These are phyloP conservation scores for Prosapia bicincta DNA, from an alignment of 2,888 invertebrate species.

Conservation along the genomic window DNA sequence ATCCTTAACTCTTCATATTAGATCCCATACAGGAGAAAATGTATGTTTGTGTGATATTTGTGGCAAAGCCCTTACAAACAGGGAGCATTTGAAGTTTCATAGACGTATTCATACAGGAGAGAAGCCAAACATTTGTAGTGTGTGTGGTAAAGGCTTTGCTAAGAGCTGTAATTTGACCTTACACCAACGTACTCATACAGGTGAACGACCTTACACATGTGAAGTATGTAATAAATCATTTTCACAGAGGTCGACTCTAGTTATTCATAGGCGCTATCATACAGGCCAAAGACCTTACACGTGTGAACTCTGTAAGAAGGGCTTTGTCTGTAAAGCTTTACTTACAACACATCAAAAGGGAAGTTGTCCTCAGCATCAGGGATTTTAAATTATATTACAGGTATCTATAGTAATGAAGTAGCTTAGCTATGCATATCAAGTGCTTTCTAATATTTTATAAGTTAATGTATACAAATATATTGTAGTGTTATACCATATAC, in stretches of 20 bases:
- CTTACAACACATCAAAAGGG: constrained; percentile 45
- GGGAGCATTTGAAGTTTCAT: constrained; percentile 54
- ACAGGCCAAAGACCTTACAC: constrained; percentile 50
- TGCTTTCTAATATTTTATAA: not conserved
- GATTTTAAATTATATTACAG: not conserved
- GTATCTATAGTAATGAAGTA: not conserved
- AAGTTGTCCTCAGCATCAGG: constrained; percentile 7
- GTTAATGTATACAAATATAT: not conserved
- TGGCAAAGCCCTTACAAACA: constrained; percentile 54
- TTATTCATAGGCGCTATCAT: constrained; percentile 51
- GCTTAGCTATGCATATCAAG: not conserved
- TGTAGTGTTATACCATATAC: not conserved
- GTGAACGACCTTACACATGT: constrained; percentile 52
- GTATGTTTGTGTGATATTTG: constrained; percentile 57
- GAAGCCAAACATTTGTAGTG: constrained; percentile 52
- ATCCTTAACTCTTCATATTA: constrained; percentile 45
- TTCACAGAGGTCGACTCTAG: constrained; percentile 52
- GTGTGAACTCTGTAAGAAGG: constrained; percentile 48
- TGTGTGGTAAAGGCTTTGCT: constrained; percentile 50
- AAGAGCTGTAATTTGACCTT: constrained; percentile 48
- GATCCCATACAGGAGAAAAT: constrained; percentile 51
- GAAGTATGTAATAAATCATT: constrained; percentile 52
- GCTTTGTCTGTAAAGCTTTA: constrained; percentile 49
- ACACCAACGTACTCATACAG: constrained; percentile 50
- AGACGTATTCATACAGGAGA: constrained; percentile 54